Percentiles rank a stretch among this genome's conserved stretches.
Conservation (phyloP, 2,113 vertebrate species). For the Aleadryas rufinucha region DNA sequence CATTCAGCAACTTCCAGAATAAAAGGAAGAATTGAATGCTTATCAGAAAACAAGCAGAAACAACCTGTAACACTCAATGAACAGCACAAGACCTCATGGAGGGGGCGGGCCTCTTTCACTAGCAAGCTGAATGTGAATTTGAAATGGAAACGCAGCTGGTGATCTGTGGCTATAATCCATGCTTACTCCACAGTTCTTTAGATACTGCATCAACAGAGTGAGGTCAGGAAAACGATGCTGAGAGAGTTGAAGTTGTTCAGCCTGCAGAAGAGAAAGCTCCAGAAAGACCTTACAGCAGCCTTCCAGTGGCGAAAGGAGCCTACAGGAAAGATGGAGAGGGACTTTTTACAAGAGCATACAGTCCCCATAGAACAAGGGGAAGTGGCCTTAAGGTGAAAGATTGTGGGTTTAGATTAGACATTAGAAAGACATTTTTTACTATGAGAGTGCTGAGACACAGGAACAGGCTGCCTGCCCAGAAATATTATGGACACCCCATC, state of each 20-base stretch:
- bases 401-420: background rate
- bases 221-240: background rate
- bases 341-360: background rate
- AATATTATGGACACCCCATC: background rate
- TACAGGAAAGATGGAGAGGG: background rate
- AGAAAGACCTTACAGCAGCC: background rate
- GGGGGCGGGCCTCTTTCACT: background rate
- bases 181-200: background rate
- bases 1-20: background rate
- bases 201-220: background rate
- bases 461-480: background rate
- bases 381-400: background rate
- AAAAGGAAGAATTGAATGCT: background rate
- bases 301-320: background rate
- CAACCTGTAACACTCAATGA: accelerated
- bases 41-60: background rate
- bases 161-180: background rate
- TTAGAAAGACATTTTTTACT: background rate
- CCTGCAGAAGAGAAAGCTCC: background rate
- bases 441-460: background rate
- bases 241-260: background rate
- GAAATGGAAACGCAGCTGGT: background rate
- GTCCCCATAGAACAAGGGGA: background rate
- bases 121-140: background rate
- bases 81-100: background rate